Percentiles rank a stretch among this genome's conserved stretches.
Evolutionary conservation across 1,140 invertebrate species (phyloP).

Genomic region (Solenopsis fugax): DNA sequence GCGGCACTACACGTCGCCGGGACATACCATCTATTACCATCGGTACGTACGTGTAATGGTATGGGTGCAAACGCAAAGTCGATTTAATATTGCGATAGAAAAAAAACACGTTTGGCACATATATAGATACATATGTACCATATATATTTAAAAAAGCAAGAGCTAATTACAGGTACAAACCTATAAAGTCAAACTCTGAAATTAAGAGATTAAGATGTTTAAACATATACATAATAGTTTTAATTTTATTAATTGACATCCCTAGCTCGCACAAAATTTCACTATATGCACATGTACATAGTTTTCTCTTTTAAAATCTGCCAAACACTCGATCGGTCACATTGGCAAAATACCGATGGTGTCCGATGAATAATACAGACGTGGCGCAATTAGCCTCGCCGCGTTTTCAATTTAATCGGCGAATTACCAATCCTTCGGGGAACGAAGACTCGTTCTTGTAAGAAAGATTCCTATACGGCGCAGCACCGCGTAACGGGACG

Average conservation of each 20-base stretch:
- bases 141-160: neutral
- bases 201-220: neutral
- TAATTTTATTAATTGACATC: constrained; percentile 15
- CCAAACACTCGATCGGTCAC: neutral
- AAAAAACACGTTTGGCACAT: constrained; percentile 22
- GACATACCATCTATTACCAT: constrained; percentile 82
- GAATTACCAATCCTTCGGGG: constrained; percentile 86
- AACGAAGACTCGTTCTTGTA: constrained; percentile 75
- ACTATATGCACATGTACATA: neutral
- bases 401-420: constrained; percentile 86
- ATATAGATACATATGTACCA: neutral
- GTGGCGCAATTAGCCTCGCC: constrained; percentile 83
- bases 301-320: neutral
- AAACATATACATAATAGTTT: neutral
- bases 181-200: neutral
- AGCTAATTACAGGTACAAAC: too few relatives aligned
- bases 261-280: neutral
- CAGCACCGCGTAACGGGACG: constrained; percentile 62
- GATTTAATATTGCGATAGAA: constrained; percentile 62
- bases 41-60: constrained; percentile 53
- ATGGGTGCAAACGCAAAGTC: constrained; percentile 64
- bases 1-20: constrained; percentile 82
- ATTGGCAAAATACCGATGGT: constrained; percentile 28
- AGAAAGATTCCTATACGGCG: constrained; percentile 74
- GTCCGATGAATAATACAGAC: constrained; percentile 85